Evolutionary conservation across 1,140 invertebrate genomes (phyloP).

Genomic region (Samia ricini): DNA sequence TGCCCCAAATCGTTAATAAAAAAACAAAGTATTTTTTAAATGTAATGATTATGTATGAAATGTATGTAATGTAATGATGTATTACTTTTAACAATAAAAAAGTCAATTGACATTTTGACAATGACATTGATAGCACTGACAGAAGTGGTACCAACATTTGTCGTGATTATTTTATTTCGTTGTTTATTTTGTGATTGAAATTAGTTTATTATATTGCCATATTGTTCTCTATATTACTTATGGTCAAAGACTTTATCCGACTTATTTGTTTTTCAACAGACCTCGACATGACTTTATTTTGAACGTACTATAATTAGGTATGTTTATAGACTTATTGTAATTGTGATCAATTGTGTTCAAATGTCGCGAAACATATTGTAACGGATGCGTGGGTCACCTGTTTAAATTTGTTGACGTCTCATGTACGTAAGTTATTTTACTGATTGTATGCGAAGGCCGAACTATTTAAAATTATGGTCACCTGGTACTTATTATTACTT

Average conservation of each 20-base stretch:
- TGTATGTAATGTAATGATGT: too few species aligned
- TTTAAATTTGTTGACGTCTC: not conserved
- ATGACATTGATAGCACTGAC: constrained; percentile 5
- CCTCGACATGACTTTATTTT: not conserved
- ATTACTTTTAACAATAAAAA: too few species aligned
- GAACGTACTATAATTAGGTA: not conserved
- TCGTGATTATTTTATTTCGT: constrained; percentile 9
- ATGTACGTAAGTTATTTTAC: not conserved
- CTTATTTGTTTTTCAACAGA: not conserved
- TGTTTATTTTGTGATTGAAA: constrained; percentile 8
- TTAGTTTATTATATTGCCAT: not conserved
- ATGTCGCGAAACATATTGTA: constrained; percentile 5
- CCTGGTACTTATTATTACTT: too few species aligned
- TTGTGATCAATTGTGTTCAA: not conserved
- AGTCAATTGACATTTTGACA: too few species aligned
- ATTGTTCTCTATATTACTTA: not conserved
- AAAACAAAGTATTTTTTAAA: too few species aligned
- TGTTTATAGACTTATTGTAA: not conserved
- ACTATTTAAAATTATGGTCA: too few species aligned
- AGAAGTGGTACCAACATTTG: not conserved
- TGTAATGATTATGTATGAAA: too few species aligned
- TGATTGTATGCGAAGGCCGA: too few species aligned
- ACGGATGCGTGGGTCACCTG: constrained; percentile 6
- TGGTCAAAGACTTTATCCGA: not conserved
- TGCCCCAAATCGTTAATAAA: too few species aligned